Evolutionary conservation across 2,797 vertebrate genomes (phyloP), one percentile per base, ranked within the genome.

Genomic region (Rhadinocentrus ornatus): DNA sequence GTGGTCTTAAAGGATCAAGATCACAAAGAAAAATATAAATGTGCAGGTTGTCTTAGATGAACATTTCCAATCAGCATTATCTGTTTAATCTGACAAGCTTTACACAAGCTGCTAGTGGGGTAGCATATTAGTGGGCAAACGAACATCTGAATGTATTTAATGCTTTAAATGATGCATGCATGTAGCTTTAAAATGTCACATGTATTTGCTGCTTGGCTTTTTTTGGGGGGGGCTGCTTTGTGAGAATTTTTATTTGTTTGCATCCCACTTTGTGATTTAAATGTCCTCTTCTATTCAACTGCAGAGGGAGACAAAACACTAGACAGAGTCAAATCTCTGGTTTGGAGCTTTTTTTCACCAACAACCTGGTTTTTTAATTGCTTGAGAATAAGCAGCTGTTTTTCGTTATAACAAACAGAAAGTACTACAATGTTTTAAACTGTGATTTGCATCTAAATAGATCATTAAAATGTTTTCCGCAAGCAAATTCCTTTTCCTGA

Each of bases 261-360:
- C 37, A 32, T 2, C 6, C 57, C 4, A 6, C 13, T 71, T 16
- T 60, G 26, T 1, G 0, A 26, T 50, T 64, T 12, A 20, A 50
- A 32, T 53, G 29, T 22, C 58, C n/a, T 29, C 22, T 20, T 55
- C 24, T 3, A 3, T 20, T 0, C 46, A 84, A 32, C 91, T 85
- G 77, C 67, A 93, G 92, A 80, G 87, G 89, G 93, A 84, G 89
- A 88, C 88, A 92, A 66, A 88, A 69, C 60, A 76, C 64, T 32
- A 81, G 54, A 66, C 37, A 88, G 69, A 4, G 18, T 18, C 54
- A 48, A 12, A 24, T 63, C 26, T 65, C 54, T 53, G 22, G 24
- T 68, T 64, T 54, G 39, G 69, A 77, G 2, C 32, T 7, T 13
- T 56, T 71, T 54, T 11, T 62, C 52, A 68, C 50, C 73, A 53